Base-by-base conservation (phyloP, 2,888 invertebrate species). In the Lamellibrachia satsuma region DNA sequence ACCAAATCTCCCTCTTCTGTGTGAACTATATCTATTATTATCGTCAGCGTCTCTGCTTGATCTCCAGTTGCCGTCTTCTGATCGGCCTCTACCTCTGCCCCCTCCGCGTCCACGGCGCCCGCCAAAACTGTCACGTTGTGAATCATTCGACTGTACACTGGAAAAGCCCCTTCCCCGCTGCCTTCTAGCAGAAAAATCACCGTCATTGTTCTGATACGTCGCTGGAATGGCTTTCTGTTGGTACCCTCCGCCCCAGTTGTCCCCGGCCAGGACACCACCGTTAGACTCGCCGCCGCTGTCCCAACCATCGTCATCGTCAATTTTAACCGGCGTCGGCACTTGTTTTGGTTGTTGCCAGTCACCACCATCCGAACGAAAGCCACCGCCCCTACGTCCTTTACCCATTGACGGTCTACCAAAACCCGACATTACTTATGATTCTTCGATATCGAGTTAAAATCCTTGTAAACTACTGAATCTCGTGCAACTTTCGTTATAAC, bases 231-330 rank as follows among this genome's bases (percentile, higher is more conserved):
- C n/a, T 6, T 55, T 55, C 55, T 75, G 75, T 75, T 75, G 75
- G 75, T 22, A 75, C 22, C 75, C 75, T 6, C 75, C 75, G 75
- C 75, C 75, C 75, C 75, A 22, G 22, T 22, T 75, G 75, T 75
- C 75, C 22, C 75, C 75, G 22, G 15, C 22, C n/a, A 22, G 75
- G 15, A 22, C 75, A n/a, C 22, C 75, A 75, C 75, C 75, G 75
- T 22, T 15, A n/a, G 75, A 75, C 75, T 75, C 75, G 75, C 75
- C 75, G 75, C 75, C 75, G n/a, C 75, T 75, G n/a, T 75, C 75
- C 75, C 75, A 75, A 75, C 75, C 75, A 75, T 75, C 75, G 4
- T 75, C 75, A n/a, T 75, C 75, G 75, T 75, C 75, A 75, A 75
- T 22, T 3, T 15, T 15, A 75, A 75, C 75, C 75, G 75, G 75